Base-by-base conservation (phyloP, 1,140 invertebrate genomes). In the Coenobita brevimanus region DNA sequence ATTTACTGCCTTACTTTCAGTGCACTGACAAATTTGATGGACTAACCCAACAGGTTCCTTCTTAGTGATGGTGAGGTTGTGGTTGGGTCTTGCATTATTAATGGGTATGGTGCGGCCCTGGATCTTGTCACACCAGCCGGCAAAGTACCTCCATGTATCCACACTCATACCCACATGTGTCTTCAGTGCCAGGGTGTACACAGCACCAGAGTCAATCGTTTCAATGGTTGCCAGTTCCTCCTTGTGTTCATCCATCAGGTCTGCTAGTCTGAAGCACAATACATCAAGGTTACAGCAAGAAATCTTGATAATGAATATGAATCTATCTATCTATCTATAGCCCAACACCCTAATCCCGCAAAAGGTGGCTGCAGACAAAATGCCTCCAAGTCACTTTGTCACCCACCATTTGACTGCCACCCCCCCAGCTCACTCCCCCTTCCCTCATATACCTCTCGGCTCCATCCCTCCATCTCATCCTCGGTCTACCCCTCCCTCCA, bases 111-210 rank as follows among this genome's bases (percentile, higher is more conserved):
- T 50, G 46, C 46, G 46, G 6, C 94, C 94, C 91, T 94, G 92
- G 82, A 94, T 94, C 91, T 94, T 94, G 84, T 93, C 93, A 79
- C 92, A 93, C 93, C 94, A 94, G 4, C 94, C 94, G 43, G 93
- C 97, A 92, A 97, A 98, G 91, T 98, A 98, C 15, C 96, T 93
- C 96, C 96, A 98, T 0, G 96, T 97, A 90, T 98, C 97, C 62
- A 98, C 97, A 1, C 96, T 97, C 97, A 98, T 98, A 33, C 97
- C 97, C 8, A 98, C 93, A 92, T 98, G 98, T 0, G 98, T 99
- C 92, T 99, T 99, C 8, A 99, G 91, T 0, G 98, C 98, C 36
- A 99, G 93, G 0, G 98, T 99, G 92, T 99, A 99, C 0, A 99
- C 98, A 0, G 98, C 98, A 4, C 98, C 98, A 0, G 97, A 98